Conservation (phyloP, 2,797 vertebrate genomes). For the Cetoscarus ocellatus region DNA sequence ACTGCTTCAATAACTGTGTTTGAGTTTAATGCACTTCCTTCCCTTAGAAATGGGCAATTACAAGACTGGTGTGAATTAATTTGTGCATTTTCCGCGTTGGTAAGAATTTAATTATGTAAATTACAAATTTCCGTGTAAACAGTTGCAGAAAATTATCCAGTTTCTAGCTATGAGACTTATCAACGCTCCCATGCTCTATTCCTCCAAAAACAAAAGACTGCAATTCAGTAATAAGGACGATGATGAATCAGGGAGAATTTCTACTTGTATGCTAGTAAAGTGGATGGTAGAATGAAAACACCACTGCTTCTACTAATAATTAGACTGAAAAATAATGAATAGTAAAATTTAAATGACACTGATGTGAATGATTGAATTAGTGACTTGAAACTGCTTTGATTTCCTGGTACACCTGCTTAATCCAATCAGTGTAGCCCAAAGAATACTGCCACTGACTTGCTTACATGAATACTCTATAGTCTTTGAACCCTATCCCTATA, state of each 20-base stretch:
- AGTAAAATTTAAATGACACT: not conserved
- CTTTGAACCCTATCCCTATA: too few species aligned
- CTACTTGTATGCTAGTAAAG: not conserved
- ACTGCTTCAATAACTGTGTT: not conserved
- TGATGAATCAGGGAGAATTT: not conserved
- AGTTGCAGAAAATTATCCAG: not conserved
- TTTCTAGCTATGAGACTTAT: not conserved
- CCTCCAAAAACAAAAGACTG: not conserved
- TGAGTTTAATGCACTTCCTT: not conserved
- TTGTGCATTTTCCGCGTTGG: not conserved
- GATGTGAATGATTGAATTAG: not conserved
- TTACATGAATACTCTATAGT: too few species aligned
- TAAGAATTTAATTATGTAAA: not conserved
- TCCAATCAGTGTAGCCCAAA: not conserved
- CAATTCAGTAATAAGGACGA: not conserved
- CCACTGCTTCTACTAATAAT: not conserved
- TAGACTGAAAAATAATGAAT: not conserved
- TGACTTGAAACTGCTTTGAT: not conserved
- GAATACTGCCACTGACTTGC: not conserved
- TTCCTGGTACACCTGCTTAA: not conserved
- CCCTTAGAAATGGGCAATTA: conserved; percentile 5
- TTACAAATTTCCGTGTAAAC: not conserved
- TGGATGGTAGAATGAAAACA: not conserved
- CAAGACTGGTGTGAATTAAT: conserved; percentile 8
- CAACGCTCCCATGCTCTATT: not conserved